Conservation (phyloP, 2,113 vertebrate species). For the Madoqua kirkii region DNA sequence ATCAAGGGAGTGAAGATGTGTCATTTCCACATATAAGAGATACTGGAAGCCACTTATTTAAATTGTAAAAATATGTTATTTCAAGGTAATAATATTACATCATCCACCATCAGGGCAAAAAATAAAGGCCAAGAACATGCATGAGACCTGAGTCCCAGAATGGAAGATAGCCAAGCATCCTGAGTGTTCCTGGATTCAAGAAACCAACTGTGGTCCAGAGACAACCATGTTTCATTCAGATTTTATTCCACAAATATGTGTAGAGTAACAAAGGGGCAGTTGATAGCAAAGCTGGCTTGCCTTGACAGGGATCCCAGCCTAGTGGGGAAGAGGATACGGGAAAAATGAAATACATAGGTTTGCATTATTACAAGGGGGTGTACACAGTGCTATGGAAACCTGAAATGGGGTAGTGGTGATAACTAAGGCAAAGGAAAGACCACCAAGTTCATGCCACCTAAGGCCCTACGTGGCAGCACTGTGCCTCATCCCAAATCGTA, state of each 20-base stretch:
- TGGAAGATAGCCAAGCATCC: neutral
- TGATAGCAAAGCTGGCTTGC: neutral
- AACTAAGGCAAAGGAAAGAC: neutral
- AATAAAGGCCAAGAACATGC: neutral
- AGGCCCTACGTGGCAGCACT: neutral
- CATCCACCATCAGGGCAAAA: neutral
- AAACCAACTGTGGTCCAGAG: neutral
- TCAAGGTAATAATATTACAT: neutral
- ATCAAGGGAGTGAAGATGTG: neutral
- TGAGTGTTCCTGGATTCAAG: neutral
- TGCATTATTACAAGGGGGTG: accelerated
- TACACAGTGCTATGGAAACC: neutral
- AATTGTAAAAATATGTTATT: neutral
- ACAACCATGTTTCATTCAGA: neutral
- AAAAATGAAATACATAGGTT: too few relatives aligned
- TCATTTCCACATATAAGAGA: neutral
- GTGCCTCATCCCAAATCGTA: neutral
- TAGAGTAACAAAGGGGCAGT: neutral
- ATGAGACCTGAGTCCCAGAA: neutral
- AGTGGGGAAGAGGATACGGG: neutral
- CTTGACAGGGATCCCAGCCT: too few relatives aligned
- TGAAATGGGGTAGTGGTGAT: accelerated
- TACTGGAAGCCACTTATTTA: neutral
- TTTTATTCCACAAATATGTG: neutral
- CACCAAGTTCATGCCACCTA: neutral